Percentiles rank a stretch among this genome's conserved stretches.
phyloP scores from a whole-genome alignment of 2,113 vertebrate genomes.

The Psophia crepitans region DNA sequence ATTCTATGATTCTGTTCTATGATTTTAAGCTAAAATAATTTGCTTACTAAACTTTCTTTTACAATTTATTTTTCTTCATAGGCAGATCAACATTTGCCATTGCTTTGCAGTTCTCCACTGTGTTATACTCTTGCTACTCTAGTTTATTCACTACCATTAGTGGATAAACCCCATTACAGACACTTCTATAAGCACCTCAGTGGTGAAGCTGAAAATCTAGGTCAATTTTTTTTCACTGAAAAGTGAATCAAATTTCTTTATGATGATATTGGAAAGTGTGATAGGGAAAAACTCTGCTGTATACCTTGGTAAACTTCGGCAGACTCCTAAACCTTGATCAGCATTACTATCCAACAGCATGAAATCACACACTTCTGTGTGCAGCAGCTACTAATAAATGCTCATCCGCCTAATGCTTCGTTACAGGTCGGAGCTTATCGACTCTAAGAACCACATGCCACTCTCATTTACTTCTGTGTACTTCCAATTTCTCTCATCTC shows the following conservation, averaged over 20 bases:
- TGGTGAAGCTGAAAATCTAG: constrained; percentile 33
- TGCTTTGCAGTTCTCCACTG: not conserved
- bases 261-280: constrained; percentile 8
- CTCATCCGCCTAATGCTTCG: not conserved
- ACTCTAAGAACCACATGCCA: not conserved
- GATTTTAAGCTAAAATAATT: not conserved
- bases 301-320: not conserved
- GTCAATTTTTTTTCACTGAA: constrained; percentile 51
- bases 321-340: constrained; percentile 3
- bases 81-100: not conserved
- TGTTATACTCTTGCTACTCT: not conserved
- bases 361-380: not conserved
- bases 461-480: not conserved
- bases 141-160: constrained; percentile 15
- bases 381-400: not conserved
- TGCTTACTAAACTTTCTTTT: not conserved
- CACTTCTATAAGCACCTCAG: not conserved
- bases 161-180: constrained; percentile 1
- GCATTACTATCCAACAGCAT: not conserved
- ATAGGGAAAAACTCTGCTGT: not conserved
- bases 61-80: not conserved
- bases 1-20: too few relatives aligned
- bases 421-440: not conserved
- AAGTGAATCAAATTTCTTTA: constrained; percentile 32
- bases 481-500: not conserved